Evolutionary conservation across 2,113 vertebrate species (phyloP).

Genomic region (Leucopsar rothschildi): DNA sequence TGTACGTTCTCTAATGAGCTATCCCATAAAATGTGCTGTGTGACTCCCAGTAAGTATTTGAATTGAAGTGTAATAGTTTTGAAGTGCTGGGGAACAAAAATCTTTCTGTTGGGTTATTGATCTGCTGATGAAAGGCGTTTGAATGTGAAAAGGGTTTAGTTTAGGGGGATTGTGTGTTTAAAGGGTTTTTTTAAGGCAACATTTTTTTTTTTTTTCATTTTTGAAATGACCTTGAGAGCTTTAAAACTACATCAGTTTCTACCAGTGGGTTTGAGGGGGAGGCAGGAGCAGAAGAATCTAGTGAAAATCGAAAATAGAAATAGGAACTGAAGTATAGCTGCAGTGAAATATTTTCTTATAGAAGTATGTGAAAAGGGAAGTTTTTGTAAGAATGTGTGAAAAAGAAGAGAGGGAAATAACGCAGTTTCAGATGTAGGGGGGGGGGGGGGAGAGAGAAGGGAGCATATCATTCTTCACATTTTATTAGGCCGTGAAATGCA

Average conservation of each 20-base stretch:
- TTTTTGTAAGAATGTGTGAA: conserved; percentile 65
- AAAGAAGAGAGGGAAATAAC: conserved; percentile 58
- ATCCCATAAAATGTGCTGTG: conserved; percentile 54
- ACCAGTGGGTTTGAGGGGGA: background rate
- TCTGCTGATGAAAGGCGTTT: conserved; percentile 47
- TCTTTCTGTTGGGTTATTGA: conserved; percentile 53
- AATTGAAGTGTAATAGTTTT: conserved; percentile 60
- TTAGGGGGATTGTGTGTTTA: conserved; percentile 22
- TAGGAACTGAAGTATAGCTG: conserved; percentile 60
- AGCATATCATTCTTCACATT: conserved; percentile 57
- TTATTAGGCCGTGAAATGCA: conserved; percentile 57
- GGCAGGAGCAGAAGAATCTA: conserved; percentile 50
- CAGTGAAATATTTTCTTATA: conserved; percentile 56
- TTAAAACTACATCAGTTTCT: conserved; percentile 39
- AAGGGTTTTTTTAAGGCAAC: background rate
- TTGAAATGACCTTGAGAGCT: conserved; percentile 46
- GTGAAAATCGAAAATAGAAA: conserved; percentile 59
- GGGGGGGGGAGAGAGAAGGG: background rate
- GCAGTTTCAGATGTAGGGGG: conserved; percentile 32
- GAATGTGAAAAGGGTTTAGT: conserved; percentile 28
- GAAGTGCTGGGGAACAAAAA: conserved; percentile 56
- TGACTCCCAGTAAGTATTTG: conserved; percentile 60
- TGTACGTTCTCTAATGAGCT: conserved; percentile 39
- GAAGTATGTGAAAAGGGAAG: conserved; percentile 73
- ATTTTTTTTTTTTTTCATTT: background rate